These are phyloP conservation scores for Hymenochirus boettgeri DNA, from an alignment of 2,113 vertebrate species.

Conservation along the genomic window DNA sequence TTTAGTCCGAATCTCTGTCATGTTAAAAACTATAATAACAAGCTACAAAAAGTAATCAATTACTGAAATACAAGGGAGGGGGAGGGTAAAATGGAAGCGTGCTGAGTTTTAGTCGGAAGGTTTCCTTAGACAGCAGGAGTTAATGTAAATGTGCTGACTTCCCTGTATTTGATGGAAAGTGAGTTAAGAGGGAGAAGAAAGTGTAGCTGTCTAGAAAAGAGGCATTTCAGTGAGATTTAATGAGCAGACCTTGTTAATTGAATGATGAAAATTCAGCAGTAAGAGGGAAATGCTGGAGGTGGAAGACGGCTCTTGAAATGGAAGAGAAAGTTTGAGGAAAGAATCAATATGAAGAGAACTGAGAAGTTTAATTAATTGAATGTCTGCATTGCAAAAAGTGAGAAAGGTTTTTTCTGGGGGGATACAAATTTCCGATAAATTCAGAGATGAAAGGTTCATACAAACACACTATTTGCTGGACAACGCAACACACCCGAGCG, in stretches of 20 bases:
- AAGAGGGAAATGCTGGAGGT: no score
- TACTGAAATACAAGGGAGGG: slow-evolving; percentile 1
- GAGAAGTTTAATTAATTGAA: no score
- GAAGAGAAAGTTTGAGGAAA: no score
- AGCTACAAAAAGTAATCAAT: slow-evolving; percentile 10
- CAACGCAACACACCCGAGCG: no score
- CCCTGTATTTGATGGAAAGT: slow-evolving; percentile 5
- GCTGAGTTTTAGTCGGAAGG: slow-evolving; percentile 24
- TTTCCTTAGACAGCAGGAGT: slow-evolving; percentile 32
- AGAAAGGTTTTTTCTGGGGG: no score
- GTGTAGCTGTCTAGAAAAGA: background rate
- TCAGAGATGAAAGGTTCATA: no score
- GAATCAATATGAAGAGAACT: no score
- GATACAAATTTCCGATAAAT: no score
- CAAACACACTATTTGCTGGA: no score
- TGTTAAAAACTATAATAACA: slow-evolving; percentile 17
- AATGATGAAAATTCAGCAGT: background rate
- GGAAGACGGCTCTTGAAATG: no score
- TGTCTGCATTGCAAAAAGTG: no score
- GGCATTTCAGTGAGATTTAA: background rate
- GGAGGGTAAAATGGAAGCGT: slow-evolving; percentile 1
- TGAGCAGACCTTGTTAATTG: background rate
- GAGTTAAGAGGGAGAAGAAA: slow-evolving; percentile 14
- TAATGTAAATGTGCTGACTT: slow-evolving; percentile 30
- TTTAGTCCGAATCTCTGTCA: slow-evolving; percentile 3